Evolutionary conservation across 1,140 invertebrate species (phyloP), one percentile per base, ranked within the genome.

Genomic region (Drosophila oshimai): DNA sequence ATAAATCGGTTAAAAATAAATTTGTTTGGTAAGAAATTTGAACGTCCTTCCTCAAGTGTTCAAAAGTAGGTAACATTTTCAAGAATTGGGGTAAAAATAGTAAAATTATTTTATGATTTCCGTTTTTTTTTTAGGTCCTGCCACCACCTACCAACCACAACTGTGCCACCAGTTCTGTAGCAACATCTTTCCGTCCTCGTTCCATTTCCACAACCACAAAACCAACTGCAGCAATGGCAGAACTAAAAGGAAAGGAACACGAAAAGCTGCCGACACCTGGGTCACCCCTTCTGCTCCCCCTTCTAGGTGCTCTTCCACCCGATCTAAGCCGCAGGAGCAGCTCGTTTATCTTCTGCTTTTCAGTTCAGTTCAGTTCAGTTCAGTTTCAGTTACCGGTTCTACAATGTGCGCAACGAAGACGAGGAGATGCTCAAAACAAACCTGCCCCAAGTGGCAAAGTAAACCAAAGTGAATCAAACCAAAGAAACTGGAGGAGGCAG

Each of bases 201-300:
- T 46, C 12, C 22, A 17, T 41, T 34, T 70, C 53, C 55, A 41
- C 53, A 50, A 71, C 67, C 68, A 42, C 68, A 71, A 71, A 77
- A 77, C 55, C 65, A 37, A 57, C 45, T 45, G 39, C 50, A 50
- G 44, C 44, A 28, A n/a, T 41, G n/a, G 7, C 26, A 15, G 55
- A 65, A 69, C 9, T 34, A 45, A 49, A 77, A 15, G 55, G 55
- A 54, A 58, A 26, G 49, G 33, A 77, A 67, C 74, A 72, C 67
- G 74, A 60, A 72, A 77, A 77, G 74, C 72, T 57, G 55, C 61
- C 67, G 46, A 61, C 74, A 64, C 71, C 53, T 54, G 44, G 53
- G 24, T 15, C 45, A 47, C 9, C n/a, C n/a, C 15, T 17, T 6
- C 5, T 2, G 22, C 13, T 0, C 12, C 42, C 13, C 9, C 44